phyloP scores from a whole-genome alignment of 2,113 vertebrate species.

The Phaethon lepturus region DNA sequence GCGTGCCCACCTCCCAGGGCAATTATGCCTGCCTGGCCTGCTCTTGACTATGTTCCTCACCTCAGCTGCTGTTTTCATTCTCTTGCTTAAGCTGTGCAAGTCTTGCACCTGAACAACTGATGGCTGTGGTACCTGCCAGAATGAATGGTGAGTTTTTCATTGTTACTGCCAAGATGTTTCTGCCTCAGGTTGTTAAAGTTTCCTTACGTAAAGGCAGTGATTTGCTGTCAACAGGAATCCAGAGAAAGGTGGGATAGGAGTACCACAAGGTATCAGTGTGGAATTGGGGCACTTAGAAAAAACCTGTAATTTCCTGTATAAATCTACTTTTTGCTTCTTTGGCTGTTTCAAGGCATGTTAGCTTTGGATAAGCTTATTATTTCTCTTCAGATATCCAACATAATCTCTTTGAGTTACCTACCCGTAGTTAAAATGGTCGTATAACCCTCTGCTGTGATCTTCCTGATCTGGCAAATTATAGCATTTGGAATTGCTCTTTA shows the following conservation, averaged over 20 bases:
- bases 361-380: background rate
- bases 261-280: background rate
- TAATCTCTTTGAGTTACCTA: background rate
- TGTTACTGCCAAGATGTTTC: background rate
- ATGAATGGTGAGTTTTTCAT: background rate
- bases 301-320: background rate
- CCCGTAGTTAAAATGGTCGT: background rate
- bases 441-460: background rate
- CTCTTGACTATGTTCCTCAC: background rate
- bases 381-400: background rate
- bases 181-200: background rate
- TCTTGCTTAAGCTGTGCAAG: background rate
- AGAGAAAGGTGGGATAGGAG: background rate
- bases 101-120: background rate
- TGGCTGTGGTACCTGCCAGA: background rate
- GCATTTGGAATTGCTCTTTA: background rate
- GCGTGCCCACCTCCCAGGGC: background rate
- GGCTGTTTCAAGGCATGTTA: background rate
- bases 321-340: background rate
- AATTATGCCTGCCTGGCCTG: background rate
- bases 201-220: background rate
- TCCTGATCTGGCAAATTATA: background rate
- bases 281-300: background rate
- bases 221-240: background rate
- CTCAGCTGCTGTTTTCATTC: background rate